Conservation (phyloP, 2,797 vertebrate species). For the Gallinago nigripennis region DNA sequence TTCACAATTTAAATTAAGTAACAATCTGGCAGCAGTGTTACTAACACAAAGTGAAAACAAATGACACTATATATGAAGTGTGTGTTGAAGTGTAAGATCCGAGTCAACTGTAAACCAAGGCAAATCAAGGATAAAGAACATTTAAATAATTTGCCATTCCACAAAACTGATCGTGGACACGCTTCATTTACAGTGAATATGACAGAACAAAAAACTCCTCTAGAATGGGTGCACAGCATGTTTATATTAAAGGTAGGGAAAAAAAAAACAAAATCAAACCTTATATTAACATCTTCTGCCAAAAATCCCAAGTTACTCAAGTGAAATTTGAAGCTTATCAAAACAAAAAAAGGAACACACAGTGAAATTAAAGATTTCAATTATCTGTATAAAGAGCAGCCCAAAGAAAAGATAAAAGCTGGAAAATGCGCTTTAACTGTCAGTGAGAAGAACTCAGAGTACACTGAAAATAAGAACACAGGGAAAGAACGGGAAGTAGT, state of each 20-base stretch:
- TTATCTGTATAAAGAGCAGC: neutral
- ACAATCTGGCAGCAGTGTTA: neutral
- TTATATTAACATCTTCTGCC: neutral
- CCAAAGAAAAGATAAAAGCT: neutral
- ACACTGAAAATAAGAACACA: neutral
- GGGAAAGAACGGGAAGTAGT: neutral
- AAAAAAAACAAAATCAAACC: neutral
- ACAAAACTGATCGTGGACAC: neutral
- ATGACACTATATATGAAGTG: neutral
- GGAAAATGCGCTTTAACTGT: neutral
- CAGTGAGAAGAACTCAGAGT: neutral
- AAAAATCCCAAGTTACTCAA: neutral
- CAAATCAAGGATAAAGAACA: neutral
- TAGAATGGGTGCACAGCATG: rapidly evolving
- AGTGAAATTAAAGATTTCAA: neutral
- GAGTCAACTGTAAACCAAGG: neutral
- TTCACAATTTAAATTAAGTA: constrained; percentile 9
- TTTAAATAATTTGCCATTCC: neutral
- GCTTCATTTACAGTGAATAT: neutral
- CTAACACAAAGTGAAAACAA: neutral
- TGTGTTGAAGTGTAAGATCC: neutral
- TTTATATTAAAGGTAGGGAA: neutral
- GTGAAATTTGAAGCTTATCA: neutral
- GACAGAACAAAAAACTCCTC: neutral
- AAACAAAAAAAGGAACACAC: neutral